phyloP scores from a whole-genome alignment of 2,797 vertebrate species.

The Saguinus oedipus region DNA sequence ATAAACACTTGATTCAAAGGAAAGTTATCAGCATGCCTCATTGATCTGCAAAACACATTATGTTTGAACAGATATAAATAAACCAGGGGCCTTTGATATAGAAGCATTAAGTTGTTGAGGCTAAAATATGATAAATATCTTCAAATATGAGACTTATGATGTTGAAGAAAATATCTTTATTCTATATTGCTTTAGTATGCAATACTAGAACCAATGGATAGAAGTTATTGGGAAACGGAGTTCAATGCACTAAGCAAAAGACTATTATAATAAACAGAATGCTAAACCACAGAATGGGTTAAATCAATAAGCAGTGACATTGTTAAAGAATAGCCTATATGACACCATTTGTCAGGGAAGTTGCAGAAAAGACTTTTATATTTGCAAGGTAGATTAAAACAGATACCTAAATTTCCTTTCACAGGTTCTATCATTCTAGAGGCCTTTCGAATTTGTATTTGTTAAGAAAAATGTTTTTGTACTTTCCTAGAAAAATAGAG shows the following conservation, averaged over 20 bases:
- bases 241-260: neutral
- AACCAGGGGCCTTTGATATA: neutral
- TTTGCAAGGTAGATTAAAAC: neutral
- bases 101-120: slow-evolving; percentile 34
- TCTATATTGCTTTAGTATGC: neutral
- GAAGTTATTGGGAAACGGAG: neutral
- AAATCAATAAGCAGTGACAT: neutral
- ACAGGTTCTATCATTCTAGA: neutral
- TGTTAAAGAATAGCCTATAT: neutral
- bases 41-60: neutral
- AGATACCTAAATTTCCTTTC: neutral
- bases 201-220: neutral
- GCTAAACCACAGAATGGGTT: neutral
- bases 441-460: neutral
- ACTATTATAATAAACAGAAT: neutral
- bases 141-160: slow-evolving; percentile 11
- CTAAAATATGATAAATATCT: neutral
- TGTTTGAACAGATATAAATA: neutral
- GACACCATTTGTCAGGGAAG: neutral
- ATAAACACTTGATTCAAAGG: slow-evolving; percentile 27
- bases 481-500: slow-evolving; percentile 7
- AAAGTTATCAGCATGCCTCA: neutral
- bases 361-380: neutral
- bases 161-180: neutral
- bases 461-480: slow-evolving; percentile 41